Percentiles rank a stretch among this genome's conserved stretches.
These are phyloP conservation scores for Kryphioiulus occultus DNA, from an alignment of 2,888 invertebrate genomes.

Conservation along the genomic window DNA sequence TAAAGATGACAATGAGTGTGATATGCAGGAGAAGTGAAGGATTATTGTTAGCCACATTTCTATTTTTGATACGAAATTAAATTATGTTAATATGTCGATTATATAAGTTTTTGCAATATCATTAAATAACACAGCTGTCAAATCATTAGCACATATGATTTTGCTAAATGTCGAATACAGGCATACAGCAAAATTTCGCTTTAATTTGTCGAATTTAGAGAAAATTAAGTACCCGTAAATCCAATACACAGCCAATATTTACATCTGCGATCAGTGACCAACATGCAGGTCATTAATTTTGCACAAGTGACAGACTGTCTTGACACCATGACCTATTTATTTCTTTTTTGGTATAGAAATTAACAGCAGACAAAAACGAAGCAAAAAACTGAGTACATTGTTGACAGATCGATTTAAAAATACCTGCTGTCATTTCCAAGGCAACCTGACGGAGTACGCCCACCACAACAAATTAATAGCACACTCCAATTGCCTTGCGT, in stretches of 20 bases:
- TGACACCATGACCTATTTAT: background rate
- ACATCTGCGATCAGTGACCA: background rate
- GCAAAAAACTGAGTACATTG: background rate
- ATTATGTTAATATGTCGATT: background rate
- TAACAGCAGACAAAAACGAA: background rate
- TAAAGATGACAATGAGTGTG: slow-evolving; percentile 1
- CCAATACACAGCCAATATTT: background rate
- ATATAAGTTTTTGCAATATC: too few relatives aligned
- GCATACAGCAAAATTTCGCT: too few relatives aligned
- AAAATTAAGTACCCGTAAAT: too few relatives aligned
- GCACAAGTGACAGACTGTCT: background rate
- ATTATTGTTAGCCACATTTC: background rate
- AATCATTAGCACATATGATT: too few relatives aligned
- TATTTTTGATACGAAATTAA: slow-evolving; percentile 11
- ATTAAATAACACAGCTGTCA: too few relatives aligned
- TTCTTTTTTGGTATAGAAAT: background rate
- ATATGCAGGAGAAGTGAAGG: background rate
- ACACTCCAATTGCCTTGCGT: background rate
- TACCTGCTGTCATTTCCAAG: background rate
- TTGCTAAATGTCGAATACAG: too few relatives aligned
- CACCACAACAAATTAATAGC: background rate
- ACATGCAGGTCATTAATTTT: background rate
- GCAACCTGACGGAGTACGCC: background rate
- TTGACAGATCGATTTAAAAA: background rate
- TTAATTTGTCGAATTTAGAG: too few relatives aligned